A percentile compares a stretch with the other conserved stretches of the same genome.
These are phyloP conservation scores for Orthonychiurus folsomi DNA, from an alignment of 2,888 invertebrate species.

Conservation along the genomic window DNA sequence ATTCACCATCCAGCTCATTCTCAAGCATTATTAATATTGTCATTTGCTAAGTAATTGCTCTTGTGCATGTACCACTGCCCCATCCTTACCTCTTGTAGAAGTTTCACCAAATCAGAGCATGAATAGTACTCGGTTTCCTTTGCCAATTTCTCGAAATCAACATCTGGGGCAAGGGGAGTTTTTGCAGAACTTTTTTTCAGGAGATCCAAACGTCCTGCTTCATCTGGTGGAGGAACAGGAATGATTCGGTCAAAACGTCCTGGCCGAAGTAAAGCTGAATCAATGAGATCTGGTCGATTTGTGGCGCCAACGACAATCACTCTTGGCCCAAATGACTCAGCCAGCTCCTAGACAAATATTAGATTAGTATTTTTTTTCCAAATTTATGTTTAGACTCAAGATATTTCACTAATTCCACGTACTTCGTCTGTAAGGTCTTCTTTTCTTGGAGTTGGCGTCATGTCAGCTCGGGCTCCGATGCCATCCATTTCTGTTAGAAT, in stretches of 20 bases:
- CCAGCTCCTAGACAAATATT: neutral
- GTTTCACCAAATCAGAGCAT: conserved; percentile 56
- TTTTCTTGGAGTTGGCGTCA: too few species aligned
- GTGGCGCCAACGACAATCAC: conserved; percentile 58
- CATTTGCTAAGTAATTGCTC: neutral
- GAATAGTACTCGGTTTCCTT: conserved; percentile 49
- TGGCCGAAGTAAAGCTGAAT: conserved; percentile 55
- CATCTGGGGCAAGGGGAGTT: conserved; percentile 46
- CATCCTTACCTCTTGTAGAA: conserved; percentile 53
- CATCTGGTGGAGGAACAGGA: conserved; percentile 54
- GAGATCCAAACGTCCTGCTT: conserved; percentile 48
- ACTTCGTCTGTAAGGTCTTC: too few species aligned
- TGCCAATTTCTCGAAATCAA: conserved; percentile 47
- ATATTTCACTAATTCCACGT: too few species aligned
- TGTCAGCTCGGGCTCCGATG: conserved; percentile 48
- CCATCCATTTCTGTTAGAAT: conserved; percentile 60
- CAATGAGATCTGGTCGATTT: conserved; percentile 56
- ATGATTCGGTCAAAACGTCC: conserved; percentile 56
- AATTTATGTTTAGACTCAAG: neutral
- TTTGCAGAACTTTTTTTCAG: conserved; percentile 46
- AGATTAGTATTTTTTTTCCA: neutral
- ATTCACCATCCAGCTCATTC: neutral
- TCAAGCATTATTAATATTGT: neutral
- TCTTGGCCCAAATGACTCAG: conserved; percentile 30
- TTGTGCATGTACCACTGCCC: too few species aligned